Conservation (phyloP, 2,888 invertebrate species). For the Stratiomys singularior region DNA sequence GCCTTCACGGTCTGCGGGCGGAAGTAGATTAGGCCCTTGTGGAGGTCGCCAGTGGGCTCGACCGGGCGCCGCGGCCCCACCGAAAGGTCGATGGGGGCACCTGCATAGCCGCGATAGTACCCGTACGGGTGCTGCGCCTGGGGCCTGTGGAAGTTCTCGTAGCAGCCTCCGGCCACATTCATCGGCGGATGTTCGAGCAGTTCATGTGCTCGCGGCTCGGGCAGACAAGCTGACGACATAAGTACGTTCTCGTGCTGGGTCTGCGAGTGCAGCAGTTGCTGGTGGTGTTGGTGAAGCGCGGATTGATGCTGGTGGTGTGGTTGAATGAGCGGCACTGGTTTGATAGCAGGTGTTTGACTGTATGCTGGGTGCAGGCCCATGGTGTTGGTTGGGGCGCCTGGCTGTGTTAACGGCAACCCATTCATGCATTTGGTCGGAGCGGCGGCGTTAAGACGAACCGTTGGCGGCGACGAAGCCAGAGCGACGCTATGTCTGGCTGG, state of each 20-base stretch:
- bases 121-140: conserved; percentile 53
- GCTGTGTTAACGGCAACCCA: conserved; percentile 43
- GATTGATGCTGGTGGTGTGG: conserved; percentile 53
- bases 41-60: not conserved
- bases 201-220: conserved; percentile 47
- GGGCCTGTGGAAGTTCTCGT: conserved; percentile 55
- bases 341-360: conserved; percentile 53
- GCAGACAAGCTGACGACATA: conserved; percentile 59
- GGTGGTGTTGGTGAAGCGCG: conserved; percentile 52
- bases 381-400: conserved; percentile 45
- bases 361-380: conserved; percentile 42
- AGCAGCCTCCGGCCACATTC: conserved; percentile 53
- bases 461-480: conserved; percentile 46
- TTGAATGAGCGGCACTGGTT: conserved; percentile 44
- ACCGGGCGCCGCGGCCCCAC: conserved; percentile 55
- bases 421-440: conserved; percentile 50
- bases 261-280: conserved; percentile 51
- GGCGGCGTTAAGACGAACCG: conserved; percentile 27
- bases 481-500: conserved; percentile 59
- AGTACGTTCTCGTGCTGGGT: conserved; percentile 54
- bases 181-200: conserved; percentile 43
- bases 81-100: conserved; percentile 62
- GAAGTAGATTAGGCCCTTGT: not conserved
- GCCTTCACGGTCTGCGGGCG: not conserved
- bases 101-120: conserved; percentile 49